Percentiles rank a stretch among this genome's conserved stretches.
Evolutionary conservation across 1,140 invertebrate genomes (phyloP).

Genomic region (Ceratosolen fusciceps): DNA sequence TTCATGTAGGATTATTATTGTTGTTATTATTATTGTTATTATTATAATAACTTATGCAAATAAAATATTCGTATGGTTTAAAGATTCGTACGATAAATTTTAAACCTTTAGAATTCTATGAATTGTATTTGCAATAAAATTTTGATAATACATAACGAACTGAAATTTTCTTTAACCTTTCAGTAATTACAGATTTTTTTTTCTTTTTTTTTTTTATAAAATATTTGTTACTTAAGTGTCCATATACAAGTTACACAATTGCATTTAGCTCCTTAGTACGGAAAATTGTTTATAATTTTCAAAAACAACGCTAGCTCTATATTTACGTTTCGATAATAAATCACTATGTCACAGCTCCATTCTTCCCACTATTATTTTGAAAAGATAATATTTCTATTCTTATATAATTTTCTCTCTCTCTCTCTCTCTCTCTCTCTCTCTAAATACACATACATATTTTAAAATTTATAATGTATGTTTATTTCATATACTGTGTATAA

Average conservation of each 20-base stretch:
- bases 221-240: conserved; percentile 10
- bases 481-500: conserved; percentile 52
- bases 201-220: no score
- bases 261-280: background rate
- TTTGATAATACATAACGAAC: conserved; percentile 36
- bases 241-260: conserved; percentile 11
- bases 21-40: background rate
- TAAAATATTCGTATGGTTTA: background rate
- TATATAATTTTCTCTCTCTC: no score
- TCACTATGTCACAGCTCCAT: conserved; percentile 70
- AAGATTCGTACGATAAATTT: conserved; percentile 5
- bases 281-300: conserved; percentile 8
- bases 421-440: no score
- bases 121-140: conserved; percentile 39
- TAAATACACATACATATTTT: conserved; percentile 42
- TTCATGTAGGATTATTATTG: background rate
- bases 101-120: conserved; percentile 20
- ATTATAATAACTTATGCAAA: background rate
- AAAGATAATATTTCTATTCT: conserved; percentile 55
- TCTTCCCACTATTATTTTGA: conserved; percentile 61
- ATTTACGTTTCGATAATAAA: conserved; percentile 66
- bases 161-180: conserved; percentile 35
- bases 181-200: conserved; percentile 27
- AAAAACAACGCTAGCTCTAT: conserved; percentile 59
- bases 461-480: conserved; percentile 46